phyloP scores from a whole-genome alignment of 2,113 vertebrate species.

The Nycticryphes semicollaris region DNA sequence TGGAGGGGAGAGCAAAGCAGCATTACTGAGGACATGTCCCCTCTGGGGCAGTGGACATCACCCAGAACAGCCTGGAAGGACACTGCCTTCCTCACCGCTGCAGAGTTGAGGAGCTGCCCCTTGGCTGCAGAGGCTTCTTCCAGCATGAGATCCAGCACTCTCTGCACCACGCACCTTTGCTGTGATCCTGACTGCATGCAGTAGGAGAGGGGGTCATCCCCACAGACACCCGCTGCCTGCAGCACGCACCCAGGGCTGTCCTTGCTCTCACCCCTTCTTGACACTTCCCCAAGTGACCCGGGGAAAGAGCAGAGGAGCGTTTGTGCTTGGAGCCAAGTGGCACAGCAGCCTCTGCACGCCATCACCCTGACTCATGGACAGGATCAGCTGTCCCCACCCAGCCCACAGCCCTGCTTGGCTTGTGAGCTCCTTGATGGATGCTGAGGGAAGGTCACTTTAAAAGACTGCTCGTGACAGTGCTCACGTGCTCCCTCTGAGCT shows the following conservation, averaged over 20 bases:
- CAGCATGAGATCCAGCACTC: neutral
- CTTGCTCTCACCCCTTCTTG: neutral
- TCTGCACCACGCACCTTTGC: accelerated
- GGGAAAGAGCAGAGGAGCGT: neutral
- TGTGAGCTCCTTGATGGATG: neutral
- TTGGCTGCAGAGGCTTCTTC: neutral
- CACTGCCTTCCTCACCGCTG: neutral
- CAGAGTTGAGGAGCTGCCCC: neutral
- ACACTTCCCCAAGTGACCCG: neutral
- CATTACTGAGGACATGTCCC: neutral
- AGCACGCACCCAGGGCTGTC: accelerated
- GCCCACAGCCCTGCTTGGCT: neutral
- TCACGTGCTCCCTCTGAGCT: accelerated
- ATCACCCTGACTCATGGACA: neutral
- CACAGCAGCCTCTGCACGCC: neutral
- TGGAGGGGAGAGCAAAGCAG: neutral
- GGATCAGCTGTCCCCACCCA: neutral
- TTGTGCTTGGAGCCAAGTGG: neutral
- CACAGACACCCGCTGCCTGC: neutral
- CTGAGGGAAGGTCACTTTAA: neutral
- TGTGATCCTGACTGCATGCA: neutral
- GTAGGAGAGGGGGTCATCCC: neutral
- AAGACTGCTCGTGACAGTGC: neutral
- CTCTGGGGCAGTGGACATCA: neutral
- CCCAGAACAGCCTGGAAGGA: neutral